These are phyloP conservation scores for Rhinolophus sinicus DNA, from an alignment of 2,113 vertebrate genomes.

Conservation along the genomic window DNA sequence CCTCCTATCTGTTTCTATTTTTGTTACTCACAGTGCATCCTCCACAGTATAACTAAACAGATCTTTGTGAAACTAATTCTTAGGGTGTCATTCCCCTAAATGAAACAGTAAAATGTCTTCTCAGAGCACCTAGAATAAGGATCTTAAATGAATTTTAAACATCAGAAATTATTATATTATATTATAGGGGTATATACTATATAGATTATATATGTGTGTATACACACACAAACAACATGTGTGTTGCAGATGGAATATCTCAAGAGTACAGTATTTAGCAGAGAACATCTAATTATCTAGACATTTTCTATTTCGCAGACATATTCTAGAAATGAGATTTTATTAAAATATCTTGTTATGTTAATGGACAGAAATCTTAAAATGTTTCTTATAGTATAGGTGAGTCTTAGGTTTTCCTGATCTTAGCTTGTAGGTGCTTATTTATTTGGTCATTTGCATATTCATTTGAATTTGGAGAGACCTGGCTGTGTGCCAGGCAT, in stretches of 20 bases:
- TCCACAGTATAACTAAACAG: background rate
- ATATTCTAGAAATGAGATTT: background rate
- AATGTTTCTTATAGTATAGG: background rate
- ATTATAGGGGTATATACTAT: background rate
- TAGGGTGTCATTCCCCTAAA: background rate
- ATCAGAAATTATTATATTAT: background rate
- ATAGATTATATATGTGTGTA: background rate
- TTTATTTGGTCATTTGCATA: background rate
- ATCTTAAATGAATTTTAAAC: background rate
- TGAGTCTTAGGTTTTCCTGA: background rate
- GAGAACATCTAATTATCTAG: background rate
- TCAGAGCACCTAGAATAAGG: background rate
- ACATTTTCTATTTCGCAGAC: background rate
- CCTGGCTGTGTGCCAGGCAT: background rate
- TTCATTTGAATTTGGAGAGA: background rate
- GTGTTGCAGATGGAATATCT: background rate
- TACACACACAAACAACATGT: background rate
- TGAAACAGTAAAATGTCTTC: background rate
- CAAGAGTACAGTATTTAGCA: background rate
- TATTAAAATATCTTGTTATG: background rate
- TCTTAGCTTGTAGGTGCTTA: background rate
- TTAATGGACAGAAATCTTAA: background rate
- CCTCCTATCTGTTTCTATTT: background rate
- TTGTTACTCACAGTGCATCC: rapidly evolving
- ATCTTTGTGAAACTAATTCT: background rate